Evolutionary conservation across 2,888 invertebrate genomes (phyloP), one percentile per base, ranked within the genome.

Genomic region (Lumbricus terrestris): DNA sequence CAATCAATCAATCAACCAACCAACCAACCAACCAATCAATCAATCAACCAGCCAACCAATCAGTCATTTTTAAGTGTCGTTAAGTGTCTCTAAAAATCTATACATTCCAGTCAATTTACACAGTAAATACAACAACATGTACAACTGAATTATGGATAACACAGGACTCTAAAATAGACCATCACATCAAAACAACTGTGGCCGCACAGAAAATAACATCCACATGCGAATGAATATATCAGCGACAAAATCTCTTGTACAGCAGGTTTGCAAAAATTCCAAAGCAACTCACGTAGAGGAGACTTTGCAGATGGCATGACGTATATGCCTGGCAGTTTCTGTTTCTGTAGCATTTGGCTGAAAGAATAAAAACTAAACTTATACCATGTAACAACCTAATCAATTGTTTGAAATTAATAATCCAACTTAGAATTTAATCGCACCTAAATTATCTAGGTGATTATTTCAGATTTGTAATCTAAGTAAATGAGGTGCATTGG

Each of bases 241-340:
- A 54, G 54, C 23, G 29, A 54, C 69, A n/a, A 69, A n/a, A 69
- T 47, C 47, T 47, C 47, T 18, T 20, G 13, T 69, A 1, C 69
- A 69, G 8, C 69, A n/a, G 69, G 29, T 69, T 69, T 69, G 16
- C 13, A 13, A n/a, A 69, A 69, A 69, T 11, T 6, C 69, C 1
- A 69, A 8, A 29, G n/a, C 69, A 47, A 93, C 94, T 93, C 93
- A 94, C 94, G 92, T 83, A 94, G 92, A 85, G 94, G 93, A 35
- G 94, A 94, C 89, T 93, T 92, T n/a, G 94, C 94, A 88, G 98
- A 98, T 91, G 98, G 98, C 95, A 98, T 97, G 34, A 98, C 97
- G 95, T 98, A 98, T 91, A 98, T 96, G 89, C 98, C 98, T 93
- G 97, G 97, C 92, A 98, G 95, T 94, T 97, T 97, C 95, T 98